A percentile compares a stretch with the other conserved stretches of the same genome.
Conservation (phyloP, 2,888 invertebrate species). For the Morpho deidamia region DNA sequence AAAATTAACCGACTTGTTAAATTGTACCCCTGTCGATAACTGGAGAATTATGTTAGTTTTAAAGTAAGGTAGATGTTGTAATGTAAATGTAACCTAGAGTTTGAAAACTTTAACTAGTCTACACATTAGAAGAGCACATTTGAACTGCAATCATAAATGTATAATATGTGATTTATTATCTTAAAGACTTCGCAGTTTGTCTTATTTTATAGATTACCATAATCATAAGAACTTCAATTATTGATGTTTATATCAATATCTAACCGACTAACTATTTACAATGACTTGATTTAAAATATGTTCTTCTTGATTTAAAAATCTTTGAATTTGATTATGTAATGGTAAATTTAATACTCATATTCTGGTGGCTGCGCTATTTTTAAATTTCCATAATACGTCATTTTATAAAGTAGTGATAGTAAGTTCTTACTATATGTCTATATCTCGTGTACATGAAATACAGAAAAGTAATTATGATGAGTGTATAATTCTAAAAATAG, state of each 20-base stretch:
- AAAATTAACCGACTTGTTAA: too few species aligned
- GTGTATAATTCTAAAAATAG: constrained; percentile 37
- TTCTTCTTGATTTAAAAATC: too few species aligned
- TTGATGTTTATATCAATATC: too few species aligned
- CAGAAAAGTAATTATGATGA: constrained; percentile 32
- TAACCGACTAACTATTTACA: too few species aligned
- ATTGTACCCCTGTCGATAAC: too few species aligned
- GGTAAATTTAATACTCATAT: too few species aligned
- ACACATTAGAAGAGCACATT: constrained; percentile 14
- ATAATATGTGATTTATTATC: constrained; percentile 6
- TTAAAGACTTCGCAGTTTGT: constrained; percentile 4
- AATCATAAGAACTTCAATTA: neutral
- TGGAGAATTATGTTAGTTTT: neutral
- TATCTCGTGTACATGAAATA: constrained; percentile 14
- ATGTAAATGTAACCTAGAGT: constrained; percentile 7
- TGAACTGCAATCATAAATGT: constrained; percentile 4
- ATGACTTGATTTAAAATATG: too few species aligned
- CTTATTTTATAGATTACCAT: constrained; percentile 1
- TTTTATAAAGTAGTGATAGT: too few species aligned
- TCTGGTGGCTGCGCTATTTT: neutral
- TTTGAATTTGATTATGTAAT: too few species aligned
- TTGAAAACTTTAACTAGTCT: constrained; percentile 11
- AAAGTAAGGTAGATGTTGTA: constrained; percentile 4
- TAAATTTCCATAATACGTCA: neutral
- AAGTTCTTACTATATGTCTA: neutral